Evolutionary conservation across 2,113 vertebrate species (phyloP).

Genomic region (Meles meles): DNA sequence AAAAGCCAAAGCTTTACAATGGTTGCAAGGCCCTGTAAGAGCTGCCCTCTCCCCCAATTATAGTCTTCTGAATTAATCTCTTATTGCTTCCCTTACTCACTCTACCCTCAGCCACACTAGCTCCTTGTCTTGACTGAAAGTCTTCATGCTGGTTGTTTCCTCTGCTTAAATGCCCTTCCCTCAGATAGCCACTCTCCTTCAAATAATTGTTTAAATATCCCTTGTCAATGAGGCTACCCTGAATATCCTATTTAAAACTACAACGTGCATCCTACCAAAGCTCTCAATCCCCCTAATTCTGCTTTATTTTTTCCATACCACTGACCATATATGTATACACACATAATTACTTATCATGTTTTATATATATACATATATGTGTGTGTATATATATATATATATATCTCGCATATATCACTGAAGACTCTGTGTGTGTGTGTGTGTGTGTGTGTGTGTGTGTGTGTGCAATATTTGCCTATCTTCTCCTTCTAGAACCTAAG

Average conservation of each 20-base stretch:
- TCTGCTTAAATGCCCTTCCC: neutral
- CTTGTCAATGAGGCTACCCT: neutral
- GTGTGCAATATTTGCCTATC: neutral
- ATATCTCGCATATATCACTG: neutral
- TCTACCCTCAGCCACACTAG: neutral
- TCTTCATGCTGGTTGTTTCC: neutral
- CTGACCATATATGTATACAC: neutral
- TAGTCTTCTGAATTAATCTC: constrained; percentile 25
- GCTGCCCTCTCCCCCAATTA: neutral
- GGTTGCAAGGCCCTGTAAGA: neutral
- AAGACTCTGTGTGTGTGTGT: neutral
- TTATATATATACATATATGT: neutral
- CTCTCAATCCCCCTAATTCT: neutral
- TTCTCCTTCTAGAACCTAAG: neutral
- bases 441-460: neutral
- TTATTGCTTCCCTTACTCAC: neutral
- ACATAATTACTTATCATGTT: neutral
- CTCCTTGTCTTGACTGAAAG: neutral
- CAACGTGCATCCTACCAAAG: neutral
- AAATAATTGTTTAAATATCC: constrained; percentile 31
- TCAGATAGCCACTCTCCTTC: neutral
- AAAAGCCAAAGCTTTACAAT: neutral
- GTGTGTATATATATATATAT: neutral
- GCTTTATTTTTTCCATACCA: neutral
- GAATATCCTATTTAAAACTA: constrained; percentile 10